These are phyloP conservation scores for Nyctibius grandis DNA, from an alignment of 2,797 vertebrate species.

Conservation along the genomic window DNA sequence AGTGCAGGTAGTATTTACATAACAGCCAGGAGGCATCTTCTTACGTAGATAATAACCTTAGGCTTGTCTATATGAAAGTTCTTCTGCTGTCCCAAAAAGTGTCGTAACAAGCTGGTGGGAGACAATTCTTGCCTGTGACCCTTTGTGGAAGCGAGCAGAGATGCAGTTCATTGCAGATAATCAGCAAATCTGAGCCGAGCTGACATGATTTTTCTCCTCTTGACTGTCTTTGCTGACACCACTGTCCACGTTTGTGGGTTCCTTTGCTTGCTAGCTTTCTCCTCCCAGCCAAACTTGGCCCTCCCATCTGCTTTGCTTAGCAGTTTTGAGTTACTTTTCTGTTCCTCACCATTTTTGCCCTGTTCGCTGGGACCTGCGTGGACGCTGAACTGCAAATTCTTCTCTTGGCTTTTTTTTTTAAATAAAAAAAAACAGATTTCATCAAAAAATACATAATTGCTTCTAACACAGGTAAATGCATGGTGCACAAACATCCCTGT, in stretches of 20 bases:
- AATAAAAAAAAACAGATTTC: not conserved
- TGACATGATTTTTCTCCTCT: not conserved
- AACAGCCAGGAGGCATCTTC: not conserved
- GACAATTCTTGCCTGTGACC: not conserved
- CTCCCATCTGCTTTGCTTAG: not conserved
- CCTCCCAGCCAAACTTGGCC: not conserved
- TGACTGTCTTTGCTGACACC: not conserved
- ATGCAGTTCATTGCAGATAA: not conserved
- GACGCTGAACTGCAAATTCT: not conserved
- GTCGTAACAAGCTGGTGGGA: accelerated
- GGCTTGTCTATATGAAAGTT: accelerated
- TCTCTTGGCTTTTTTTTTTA: not conserved
- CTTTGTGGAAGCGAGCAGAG: not conserved
- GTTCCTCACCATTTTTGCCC: not conserved
- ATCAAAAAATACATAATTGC: not conserved
- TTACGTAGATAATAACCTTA: not conserved
- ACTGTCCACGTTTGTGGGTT: accelerated
- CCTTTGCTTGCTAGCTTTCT: not conserved
- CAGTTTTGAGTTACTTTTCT: not conserved
- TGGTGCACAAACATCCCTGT: not conserved
- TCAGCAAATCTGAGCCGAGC: not conserved
- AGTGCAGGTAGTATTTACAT: not conserved
- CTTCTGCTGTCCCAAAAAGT: not conserved
- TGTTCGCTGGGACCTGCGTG: not conserved
- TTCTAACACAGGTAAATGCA: not conserved